Evolutionary conservation across 2,113 vertebrate genomes (phyloP).

Genomic region (Cottus gobio): DNA sequence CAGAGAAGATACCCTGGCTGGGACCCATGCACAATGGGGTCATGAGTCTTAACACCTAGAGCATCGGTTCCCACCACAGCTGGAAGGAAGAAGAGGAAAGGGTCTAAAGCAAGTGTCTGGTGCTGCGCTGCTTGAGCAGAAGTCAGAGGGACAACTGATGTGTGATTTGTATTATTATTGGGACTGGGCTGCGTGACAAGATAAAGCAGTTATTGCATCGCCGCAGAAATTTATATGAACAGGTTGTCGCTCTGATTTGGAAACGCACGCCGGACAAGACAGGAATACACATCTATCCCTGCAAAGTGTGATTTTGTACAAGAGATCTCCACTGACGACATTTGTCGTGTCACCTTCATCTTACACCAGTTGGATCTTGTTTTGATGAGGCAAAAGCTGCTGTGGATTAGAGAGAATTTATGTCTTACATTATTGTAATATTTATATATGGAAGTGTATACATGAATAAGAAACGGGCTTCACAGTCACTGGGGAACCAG

Average conservation of each 20-base stretch:
- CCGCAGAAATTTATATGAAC: slow-evolving; percentile 49
- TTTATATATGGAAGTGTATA: slow-evolving; percentile 10
- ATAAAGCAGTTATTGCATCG: slow-evolving; percentile 42
- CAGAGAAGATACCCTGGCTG: slow-evolving; percentile 50
- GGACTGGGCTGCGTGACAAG: slow-evolving; percentile 15
- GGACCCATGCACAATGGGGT: slow-evolving; percentile 64
- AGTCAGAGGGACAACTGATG: slow-evolving; percentile 12
- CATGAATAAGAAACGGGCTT: slow-evolving; percentile 28
- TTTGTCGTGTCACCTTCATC: slow-evolving; percentile 37
- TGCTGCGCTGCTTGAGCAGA: slow-evolving; percentile 13
- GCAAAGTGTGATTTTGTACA: slow-evolving; percentile 20
- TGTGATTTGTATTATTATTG: slow-evolving; percentile 35
- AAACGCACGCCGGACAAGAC: neutral
- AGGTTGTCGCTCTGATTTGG: slow-evolving; percentile 59
- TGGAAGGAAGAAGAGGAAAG: slow-evolving; percentile 23
- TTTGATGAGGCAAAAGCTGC: slow-evolving; percentile 16
- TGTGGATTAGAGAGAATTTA: slow-evolving; percentile 21
- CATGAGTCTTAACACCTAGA: slow-evolving; percentile 67
- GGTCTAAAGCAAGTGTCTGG: slow-evolving; percentile 18
- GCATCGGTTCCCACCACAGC: slow-evolving; percentile 43
- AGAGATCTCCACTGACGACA: slow-evolving; percentile 19
- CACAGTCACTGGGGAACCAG: slow-evolving; percentile 10
- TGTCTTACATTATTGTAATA: slow-evolving; percentile 21
- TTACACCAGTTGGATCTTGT: slow-evolving; percentile 1
- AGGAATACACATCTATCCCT: slow-evolving; percentile 42